Conservation (phyloP, 2,113 vertebrate species). For the Chaetura pelagica region DNA sequence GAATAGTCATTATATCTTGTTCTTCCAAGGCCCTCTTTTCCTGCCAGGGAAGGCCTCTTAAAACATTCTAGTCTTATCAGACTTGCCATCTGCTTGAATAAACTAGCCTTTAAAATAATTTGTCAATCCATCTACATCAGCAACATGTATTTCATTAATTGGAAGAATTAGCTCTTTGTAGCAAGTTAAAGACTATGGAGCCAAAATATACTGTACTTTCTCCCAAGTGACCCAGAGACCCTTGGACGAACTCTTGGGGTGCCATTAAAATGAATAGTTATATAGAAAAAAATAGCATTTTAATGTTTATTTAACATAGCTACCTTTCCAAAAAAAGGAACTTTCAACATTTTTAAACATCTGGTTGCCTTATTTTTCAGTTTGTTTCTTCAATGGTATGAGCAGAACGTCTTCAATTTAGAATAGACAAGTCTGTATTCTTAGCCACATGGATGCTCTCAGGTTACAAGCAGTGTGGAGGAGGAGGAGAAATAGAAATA, state of each 20-base stretch:
- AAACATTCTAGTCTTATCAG: conserved; percentile 22
- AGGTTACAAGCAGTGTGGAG: conserved; percentile 11
- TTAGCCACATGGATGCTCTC: conserved; percentile 40
- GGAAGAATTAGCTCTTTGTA: conserved; percentile 82
- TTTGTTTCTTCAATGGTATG: conserved; percentile 57
- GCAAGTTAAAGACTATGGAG: conserved; percentile 62
- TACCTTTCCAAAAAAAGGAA: conserved; percentile 59
- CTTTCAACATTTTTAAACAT: conserved; percentile 75
- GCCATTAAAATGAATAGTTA: conserved; percentile 79
- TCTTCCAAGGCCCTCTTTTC: not conserved
- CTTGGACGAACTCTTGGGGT: conserved; percentile 80
- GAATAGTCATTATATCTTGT: not conserved
- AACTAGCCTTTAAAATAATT: conserved; percentile 69
- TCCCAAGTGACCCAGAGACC: conserved; percentile 78
- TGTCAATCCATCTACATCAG: conserved; percentile 71
- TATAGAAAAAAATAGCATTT: conserved; percentile 74
- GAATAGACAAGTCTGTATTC: conserved; percentile 45
- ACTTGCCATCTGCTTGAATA: conserved; percentile 47
- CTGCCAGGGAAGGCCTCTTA: not conserved
- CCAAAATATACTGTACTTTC: conserved; percentile 74
- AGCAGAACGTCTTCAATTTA: conserved; percentile 72
- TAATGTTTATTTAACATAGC: conserved; percentile 76
- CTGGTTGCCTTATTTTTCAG: conserved; percentile 74
- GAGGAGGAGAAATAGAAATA: not conserved
- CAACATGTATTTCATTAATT: conserved; percentile 78